Conservation (phyloP, 1,140 invertebrate genomes). For the Matsumurasca onukii region DNA sequence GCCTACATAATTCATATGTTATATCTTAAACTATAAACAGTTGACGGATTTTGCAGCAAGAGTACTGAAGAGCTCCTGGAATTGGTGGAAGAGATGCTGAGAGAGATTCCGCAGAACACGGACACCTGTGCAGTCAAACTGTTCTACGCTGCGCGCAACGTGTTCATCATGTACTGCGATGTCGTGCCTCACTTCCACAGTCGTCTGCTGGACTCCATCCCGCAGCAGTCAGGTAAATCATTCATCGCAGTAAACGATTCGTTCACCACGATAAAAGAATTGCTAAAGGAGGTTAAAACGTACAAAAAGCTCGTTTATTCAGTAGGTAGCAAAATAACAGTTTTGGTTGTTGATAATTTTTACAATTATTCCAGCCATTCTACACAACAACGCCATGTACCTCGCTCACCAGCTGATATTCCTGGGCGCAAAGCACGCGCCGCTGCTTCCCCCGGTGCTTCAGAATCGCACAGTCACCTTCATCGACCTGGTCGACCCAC, state of each 20-base stretch:
- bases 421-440: constrained; percentile 59
- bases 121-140: constrained; percentile 60
- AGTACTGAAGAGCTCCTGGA: constrained; percentile 63
- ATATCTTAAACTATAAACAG: no score
- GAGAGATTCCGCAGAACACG: constrained; percentile 64
- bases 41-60: constrained; percentile 37
- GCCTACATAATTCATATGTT: no score
- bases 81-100: constrained; percentile 68
- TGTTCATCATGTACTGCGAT: constrained; percentile 76
- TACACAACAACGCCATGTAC: constrained; percentile 29
- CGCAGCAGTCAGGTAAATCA: constrained; percentile 79
- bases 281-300: background rate
- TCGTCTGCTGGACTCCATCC: constrained; percentile 74
- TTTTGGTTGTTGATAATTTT: background rate
- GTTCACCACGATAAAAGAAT: no score
- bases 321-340: no score
- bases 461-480: constrained; percentile 55
- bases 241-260: no score
- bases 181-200: constrained; percentile 78
- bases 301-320: background rate
- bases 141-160: constrained; percentile 68
- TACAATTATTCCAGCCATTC: background rate
- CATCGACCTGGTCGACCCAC: constrained; percentile 50
- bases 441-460: constrained; percentile 50
- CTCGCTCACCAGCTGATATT: constrained; percentile 56